phyloP scores from a whole-genome alignment of 2,797 vertebrate genomes.

The Chiroxiphia lanceolata region DNA sequence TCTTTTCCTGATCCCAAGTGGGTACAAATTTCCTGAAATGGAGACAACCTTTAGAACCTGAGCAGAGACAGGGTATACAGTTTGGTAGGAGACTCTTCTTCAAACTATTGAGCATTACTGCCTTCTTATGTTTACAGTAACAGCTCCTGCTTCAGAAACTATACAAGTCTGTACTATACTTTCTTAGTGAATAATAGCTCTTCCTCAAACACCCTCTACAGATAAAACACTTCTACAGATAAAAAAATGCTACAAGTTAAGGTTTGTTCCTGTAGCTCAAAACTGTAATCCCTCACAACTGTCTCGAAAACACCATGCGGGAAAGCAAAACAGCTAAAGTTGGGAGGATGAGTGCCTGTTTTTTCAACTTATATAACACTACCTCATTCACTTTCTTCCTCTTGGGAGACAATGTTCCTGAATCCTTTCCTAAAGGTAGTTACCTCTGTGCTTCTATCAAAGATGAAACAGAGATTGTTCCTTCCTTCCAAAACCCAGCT shows the following conservation, averaged over 20 bases:
- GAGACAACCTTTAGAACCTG: neutral
- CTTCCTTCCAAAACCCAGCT: neutral
- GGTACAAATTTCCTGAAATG: neutral
- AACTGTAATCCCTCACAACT: neutral
- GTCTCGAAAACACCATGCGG: rapidly evolving
- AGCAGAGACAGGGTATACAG: neutral
- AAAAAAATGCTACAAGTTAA: neutral
- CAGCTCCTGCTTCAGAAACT: neutral
- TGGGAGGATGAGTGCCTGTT: neutral
- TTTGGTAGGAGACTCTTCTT: neutral
- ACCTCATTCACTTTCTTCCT: neutral
- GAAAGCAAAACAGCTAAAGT: neutral
- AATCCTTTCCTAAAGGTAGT: neutral
- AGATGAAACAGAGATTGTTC: neutral
- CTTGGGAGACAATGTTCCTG: neutral
- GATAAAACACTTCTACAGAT: neutral
- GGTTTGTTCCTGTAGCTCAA: neutral
- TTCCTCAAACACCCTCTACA: neutral
- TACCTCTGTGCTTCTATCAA: neutral
- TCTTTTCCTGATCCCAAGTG: neutral
- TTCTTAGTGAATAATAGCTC: neutral
- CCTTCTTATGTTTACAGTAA: neutral
- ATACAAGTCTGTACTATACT: neutral
- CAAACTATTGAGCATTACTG: neutral
- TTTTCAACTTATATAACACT: neutral